Evolutionary conservation across 2,888 invertebrate species (phyloP).

Genomic region (Acrobasis consociella): DNA sequence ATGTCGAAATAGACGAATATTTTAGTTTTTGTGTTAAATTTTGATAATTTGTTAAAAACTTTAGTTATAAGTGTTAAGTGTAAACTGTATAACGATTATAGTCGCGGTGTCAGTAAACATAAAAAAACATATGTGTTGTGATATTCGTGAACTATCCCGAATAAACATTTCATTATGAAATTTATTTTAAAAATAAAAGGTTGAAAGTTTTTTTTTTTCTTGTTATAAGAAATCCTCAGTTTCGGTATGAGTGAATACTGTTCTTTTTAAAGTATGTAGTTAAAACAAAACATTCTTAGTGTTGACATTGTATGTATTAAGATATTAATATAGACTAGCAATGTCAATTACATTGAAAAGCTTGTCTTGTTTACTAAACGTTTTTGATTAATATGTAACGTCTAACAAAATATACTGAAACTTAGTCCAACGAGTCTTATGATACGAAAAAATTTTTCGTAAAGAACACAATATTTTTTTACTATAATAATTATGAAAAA

Average conservation of each 20-base stretch:
- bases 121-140: neutral
- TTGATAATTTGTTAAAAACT: slow-evolving; percentile 23
- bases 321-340: neutral
- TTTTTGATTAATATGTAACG: too few relatives aligned
- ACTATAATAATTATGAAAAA: too few relatives aligned
- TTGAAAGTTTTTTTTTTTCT: too few relatives aligned
- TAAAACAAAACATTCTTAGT: neutral
- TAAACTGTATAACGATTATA: slow-evolving; percentile 2
- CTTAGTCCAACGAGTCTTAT: too few relatives aligned
- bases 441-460: too few relatives aligned
- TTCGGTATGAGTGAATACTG: too few relatives aligned
- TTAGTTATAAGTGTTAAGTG: slow-evolving; percentile 18
- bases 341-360: neutral
- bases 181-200: too few relatives aligned
- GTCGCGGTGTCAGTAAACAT: neutral
- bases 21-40: slow-evolving; percentile 30
- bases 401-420: too few relatives aligned
- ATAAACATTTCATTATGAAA: slow-evolving; percentile 15
- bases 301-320: neutral
- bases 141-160: slow-evolving; percentile 7
- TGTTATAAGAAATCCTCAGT: too few relatives aligned
- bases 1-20: neutral
- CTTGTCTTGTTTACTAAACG: too few relatives aligned
- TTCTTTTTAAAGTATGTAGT: too few relatives aligned
- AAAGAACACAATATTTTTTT: too few relatives aligned